These are phyloP conservation scores for Sciurus carolinensis DNA, from an alignment of 2,797 vertebrate species.

Conservation along the genomic window DNA sequence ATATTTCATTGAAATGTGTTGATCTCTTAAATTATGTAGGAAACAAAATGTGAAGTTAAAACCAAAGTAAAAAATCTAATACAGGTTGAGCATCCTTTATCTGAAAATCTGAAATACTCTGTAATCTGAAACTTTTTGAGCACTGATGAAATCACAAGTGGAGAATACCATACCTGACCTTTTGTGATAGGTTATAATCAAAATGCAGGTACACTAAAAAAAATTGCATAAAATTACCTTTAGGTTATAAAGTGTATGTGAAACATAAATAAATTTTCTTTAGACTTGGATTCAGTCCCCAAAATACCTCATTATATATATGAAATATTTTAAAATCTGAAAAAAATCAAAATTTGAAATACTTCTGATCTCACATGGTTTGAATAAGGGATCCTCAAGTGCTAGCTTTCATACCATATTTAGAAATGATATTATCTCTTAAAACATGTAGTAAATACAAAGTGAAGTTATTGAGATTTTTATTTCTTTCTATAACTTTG, in stretches of 20 bases:
- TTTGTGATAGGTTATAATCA: background rate
- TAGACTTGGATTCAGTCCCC: background rate
- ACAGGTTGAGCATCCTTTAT: background rate
- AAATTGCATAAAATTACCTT: background rate
- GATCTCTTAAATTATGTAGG: background rate
- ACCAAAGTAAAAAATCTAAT: background rate
- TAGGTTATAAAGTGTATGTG: background rate
- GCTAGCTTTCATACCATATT: background rate
- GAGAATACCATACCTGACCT: background rate
- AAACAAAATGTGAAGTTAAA: background rate
- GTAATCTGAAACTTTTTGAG: background rate
- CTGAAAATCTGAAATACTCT: background rate
- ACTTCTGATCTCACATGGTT: background rate
- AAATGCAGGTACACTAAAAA: background rate
- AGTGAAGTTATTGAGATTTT: background rate
- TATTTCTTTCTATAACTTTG: background rate
- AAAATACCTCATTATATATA: background rate
- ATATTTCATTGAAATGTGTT: background rate
- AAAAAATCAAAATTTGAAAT: background rate
- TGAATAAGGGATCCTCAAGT: background rate
- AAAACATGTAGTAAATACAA: background rate
- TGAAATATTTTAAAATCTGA: background rate
- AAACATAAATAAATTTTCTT: background rate
- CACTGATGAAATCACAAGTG: background rate
- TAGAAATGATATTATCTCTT: background rate